Evolutionary conservation across 2,888 invertebrate species (phyloP).

Genomic region (Griposia aprilina): DNA sequence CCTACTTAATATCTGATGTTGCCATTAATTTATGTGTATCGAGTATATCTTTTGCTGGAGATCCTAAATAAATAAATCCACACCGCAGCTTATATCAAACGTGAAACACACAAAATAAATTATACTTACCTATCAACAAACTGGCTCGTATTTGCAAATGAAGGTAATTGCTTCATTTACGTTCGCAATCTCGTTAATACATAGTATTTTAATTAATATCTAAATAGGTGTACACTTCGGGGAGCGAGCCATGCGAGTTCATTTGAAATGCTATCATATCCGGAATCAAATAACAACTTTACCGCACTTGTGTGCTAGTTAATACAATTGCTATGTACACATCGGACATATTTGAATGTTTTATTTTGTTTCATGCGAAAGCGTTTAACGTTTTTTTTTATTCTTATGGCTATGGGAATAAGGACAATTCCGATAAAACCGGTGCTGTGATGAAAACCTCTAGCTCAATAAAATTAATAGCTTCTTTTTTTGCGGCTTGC

Average conservation of each 20-base stretch:
- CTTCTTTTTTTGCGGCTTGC: neutral
- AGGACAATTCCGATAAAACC: neutral
- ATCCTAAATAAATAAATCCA: constrained; percentile 17
- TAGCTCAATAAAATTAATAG: constrained; percentile 4
- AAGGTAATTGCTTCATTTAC: constrained; percentile 78
- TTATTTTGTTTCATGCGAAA: constrained; percentile 52
- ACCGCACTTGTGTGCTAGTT: constrained; percentile 60
- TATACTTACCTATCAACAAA: constrained; percentile 64
- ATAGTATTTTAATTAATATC: constrained; percentile 80
- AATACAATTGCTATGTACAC: constrained; percentile 52
- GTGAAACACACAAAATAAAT: constrained; percentile 65
- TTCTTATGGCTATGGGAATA: neutral
- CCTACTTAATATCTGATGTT: no score
- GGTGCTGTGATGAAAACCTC: neutral
- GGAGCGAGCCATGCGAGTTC: constrained; percentile 57
- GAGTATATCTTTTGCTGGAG: no score
- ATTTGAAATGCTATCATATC: constrained; percentile 78
- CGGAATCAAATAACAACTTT: constrained; percentile 71
- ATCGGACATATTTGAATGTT: constrained; percentile 56
- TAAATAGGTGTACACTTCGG: constrained; percentile 73
- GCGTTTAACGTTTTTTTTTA: constrained; percentile 10
- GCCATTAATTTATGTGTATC: no score
- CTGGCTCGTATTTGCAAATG: constrained; percentile 72
- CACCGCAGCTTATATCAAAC: constrained; percentile 40
- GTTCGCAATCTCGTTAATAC: constrained; percentile 73